These are phyloP conservation scores for Drosophila equinoxialis DNA, from an alignment of 1,140 invertebrate genomes.

Conservation along the genomic window DNA sequence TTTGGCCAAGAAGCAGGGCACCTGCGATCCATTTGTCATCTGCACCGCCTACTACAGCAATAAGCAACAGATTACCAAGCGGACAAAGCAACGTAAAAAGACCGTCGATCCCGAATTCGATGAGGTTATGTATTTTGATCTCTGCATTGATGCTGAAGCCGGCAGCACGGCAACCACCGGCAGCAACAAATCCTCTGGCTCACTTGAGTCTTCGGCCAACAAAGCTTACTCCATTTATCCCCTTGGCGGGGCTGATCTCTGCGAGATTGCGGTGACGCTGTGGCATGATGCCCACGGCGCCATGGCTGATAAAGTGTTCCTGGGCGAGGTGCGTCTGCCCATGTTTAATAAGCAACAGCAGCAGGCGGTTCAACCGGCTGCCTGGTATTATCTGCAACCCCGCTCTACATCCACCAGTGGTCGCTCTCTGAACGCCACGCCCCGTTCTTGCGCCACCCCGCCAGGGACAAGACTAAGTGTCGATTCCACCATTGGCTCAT, in stretches of 20 bases:
- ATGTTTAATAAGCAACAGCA: slow-evolving; percentile 88
- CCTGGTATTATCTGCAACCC: slow-evolving; percentile 93
- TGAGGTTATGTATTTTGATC: slow-evolving; percentile 94
- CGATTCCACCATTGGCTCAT: slow-evolving; percentile 88
- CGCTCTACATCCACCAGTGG: slow-evolving; percentile 82
- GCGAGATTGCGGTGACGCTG: slow-evolving; percentile 90
- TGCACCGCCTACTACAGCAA: slow-evolving; percentile 91
- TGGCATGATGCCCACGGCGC: slow-evolving; percentile 93
- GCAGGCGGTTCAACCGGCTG: slow-evolving; percentile 85
- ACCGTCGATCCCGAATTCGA: slow-evolving; percentile 94
- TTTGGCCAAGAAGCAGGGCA: slow-evolving; percentile 93
- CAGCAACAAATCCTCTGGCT: slow-evolving; percentile 70
- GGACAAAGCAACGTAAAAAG: slow-evolving; percentile 94
- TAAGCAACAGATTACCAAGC: slow-evolving; percentile 90
- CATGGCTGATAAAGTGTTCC: slow-evolving; percentile 90
- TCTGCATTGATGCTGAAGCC: slow-evolving; percentile 86
- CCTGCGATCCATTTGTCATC: slow-evolving; percentile 94
- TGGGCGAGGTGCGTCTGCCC: slow-evolving; percentile 93
- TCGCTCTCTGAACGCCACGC: slow-evolving; percentile 86
- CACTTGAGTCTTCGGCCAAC: slow-evolving; percentile 69
- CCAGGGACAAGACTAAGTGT: slow-evolving; percentile 86
- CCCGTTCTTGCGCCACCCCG: slow-evolving; percentile 87
- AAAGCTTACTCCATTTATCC: slow-evolving; percentile 84
- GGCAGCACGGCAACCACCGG: slow-evolving; percentile 69
- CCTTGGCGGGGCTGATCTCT: slow-evolving; percentile 86